These are phyloP conservation scores for Drosophila eugracilis DNA, from an alignment of 1,140 invertebrate species.

Conservation along the genomic window DNA sequence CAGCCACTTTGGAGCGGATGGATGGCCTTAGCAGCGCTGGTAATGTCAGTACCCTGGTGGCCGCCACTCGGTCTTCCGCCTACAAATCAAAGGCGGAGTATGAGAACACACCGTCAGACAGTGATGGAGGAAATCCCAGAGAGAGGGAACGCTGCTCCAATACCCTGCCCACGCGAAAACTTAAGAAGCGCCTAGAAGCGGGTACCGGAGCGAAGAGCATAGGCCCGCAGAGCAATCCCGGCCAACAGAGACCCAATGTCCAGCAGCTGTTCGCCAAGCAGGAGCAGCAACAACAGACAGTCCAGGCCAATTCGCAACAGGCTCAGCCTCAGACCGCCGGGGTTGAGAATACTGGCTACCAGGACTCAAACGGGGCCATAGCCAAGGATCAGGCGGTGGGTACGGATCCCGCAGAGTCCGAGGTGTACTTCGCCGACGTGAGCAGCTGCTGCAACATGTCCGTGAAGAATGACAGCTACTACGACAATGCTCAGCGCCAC, in stretches of 20 bases:
- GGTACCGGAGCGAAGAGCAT: slow-evolving; percentile 81
- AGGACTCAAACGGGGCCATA: slow-evolving; percentile 73
- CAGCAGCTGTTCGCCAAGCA: slow-evolving; percentile 85
- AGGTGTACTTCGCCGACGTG: slow-evolving; percentile 94
- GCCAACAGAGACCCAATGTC: slow-evolving; percentile 84
- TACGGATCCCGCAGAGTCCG: slow-evolving; percentile 88
- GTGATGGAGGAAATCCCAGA: slow-evolving; percentile 73
- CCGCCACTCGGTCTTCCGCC: slow-evolving; percentile 34
- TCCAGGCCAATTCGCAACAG: slow-evolving; percentile 18
- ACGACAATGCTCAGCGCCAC: slow-evolving; percentile 72
- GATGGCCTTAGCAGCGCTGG: slow-evolving; percentile 52
- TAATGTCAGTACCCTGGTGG: slow-evolving; percentile 32
- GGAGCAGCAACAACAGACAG: slow-evolving; percentile 29
- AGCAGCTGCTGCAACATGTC: slow-evolving; percentile 93
- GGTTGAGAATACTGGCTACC: slow-evolving; percentile 79
- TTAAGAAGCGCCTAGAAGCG: slow-evolving; percentile 86
- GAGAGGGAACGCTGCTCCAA: slow-evolving; percentile 85
- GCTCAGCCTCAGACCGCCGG: slow-evolving; percentile 45
- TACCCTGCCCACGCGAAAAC: slow-evolving; percentile 86
- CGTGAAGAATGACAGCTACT: slow-evolving; percentile 87
- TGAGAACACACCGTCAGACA: slow-evolving; percentile 81
- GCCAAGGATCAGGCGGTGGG: slow-evolving; percentile 55
- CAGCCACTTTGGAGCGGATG: slow-evolving; percentile 67
- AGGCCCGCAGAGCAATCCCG: slow-evolving; percentile 67
- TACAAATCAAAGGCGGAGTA: slow-evolving; percentile 72